A percentile compares a stretch with the other conserved stretches of the same genome.
Conservation (phyloP, 1,140 invertebrate species). For the Physella acuta region DNA sequence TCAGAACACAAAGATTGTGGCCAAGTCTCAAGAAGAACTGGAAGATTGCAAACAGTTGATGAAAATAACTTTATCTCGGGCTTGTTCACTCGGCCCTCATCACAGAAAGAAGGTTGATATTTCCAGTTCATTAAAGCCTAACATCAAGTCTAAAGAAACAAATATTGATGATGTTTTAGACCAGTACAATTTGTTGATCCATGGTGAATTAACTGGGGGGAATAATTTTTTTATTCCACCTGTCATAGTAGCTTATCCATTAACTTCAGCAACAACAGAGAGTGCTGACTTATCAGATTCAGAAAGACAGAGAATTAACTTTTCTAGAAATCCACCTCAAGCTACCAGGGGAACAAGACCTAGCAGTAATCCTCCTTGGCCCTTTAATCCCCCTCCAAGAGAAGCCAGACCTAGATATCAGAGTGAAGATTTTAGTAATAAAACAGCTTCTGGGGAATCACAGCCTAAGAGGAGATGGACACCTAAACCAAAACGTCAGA, state of each 20-base stretch:
- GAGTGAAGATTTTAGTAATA: not conserved
- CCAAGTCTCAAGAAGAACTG: constrained; percentile 11
- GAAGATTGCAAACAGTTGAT: not conserved
- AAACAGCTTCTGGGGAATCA: not conserved
- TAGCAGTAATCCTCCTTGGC: not conserved
- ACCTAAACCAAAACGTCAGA: constrained; percentile 1
- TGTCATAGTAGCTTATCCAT: constrained; percentile 2
- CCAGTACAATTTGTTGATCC: constrained; percentile 7
- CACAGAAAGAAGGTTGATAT: not conserved
- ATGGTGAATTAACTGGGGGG: constrained; percentile 19
- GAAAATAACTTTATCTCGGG: constrained; percentile 5
- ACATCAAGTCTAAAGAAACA: constrained; percentile 10
- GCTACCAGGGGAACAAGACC: not conserved
- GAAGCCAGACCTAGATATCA: not conserved
- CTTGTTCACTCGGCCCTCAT: constrained; percentile 8
- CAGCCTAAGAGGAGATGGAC: constrained; percentile 5
- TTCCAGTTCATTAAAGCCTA: not conserved
- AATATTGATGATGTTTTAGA: constrained; percentile 14
- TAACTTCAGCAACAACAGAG: constrained; percentile 13
- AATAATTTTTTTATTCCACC: constrained; percentile 10
- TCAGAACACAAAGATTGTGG: not conserved
- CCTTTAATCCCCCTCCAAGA: not conserved
- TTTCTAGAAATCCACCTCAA: too few species aligned
- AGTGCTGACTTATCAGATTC: constrained; percentile 13
- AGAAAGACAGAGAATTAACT: not conserved